phyloP scores from a whole-genome alignment of 2,888 invertebrate species.

The Chrysina gloriosa region DNA sequence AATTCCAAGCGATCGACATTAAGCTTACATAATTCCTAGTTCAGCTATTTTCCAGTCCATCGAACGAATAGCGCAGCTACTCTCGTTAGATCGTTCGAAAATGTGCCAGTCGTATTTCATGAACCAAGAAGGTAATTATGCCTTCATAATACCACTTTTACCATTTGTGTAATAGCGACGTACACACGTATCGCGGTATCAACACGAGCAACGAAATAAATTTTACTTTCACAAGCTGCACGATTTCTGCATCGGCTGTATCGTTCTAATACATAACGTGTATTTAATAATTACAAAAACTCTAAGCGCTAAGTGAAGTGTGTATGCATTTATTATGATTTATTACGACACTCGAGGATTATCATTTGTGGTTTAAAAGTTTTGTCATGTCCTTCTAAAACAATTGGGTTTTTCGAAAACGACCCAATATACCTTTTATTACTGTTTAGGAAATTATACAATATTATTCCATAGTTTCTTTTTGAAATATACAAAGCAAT shows the following conservation, averaged over 20 bases:
- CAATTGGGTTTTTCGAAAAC: too few relatives aligned
- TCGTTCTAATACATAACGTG: background rate
- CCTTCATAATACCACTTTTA: conserved; percentile 28
- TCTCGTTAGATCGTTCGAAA: conserved; percentile 3
- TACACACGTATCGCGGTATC: background rate
- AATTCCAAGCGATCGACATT: conserved; percentile 10
- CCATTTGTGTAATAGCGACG: conserved; percentile 11
- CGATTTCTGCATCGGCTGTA: conserved; percentile 1
- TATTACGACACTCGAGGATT: too few relatives aligned
- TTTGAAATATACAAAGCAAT: too few relatives aligned
- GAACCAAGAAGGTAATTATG: conserved; percentile 26
- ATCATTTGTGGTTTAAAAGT: too few relatives aligned
- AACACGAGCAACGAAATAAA: conserved; percentile 10
- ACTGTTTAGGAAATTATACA: too few relatives aligned
- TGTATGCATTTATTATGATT: too few relatives aligned
- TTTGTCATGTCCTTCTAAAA: too few relatives aligned
- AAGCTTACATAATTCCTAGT: conserved; percentile 3
- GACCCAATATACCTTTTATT: too few relatives aligned
- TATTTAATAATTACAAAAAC: background rate
- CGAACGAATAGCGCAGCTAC: conserved; percentile 4
- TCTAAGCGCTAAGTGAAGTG: too few relatives aligned
- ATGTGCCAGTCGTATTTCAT: background rate
- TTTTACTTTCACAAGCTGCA: conserved; percentile 26
- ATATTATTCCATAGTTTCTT: too few relatives aligned
- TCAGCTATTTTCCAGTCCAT: background rate